Evolutionary conservation across 2,113 vertebrate species (phyloP), one percentile per base, ranked within the genome.

Genomic region (Burhinus bistriatus): DNA sequence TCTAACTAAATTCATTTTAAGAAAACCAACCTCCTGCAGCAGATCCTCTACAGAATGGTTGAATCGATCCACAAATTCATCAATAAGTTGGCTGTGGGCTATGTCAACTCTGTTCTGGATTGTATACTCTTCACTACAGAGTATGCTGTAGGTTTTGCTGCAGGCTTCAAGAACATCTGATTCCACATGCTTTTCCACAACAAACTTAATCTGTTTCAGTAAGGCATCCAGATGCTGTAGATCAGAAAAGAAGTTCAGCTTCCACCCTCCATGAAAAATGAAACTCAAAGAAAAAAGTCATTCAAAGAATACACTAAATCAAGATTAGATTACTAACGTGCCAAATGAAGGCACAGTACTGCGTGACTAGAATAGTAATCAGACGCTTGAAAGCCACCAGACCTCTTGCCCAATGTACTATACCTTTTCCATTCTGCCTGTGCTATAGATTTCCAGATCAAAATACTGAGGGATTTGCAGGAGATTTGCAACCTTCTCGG

Each of bases 31-130:
- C 99, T 99, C 99, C 97, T 99, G 99, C 77, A 99, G 98, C 30
- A 99, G 98, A 77, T 99, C 99, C 95, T 99, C 99, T 8, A 99
- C 99, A 2, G 99, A 99, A 97, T 99, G 99, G 54, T 98, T 97
- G 87, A 99, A 99, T 51, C 99, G 98, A 92, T 99, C 99, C 15
- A 99, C 99, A 97, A 99, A 99, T 90, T 99, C 99, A 66, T 99
- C 99, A 66, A 99, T 99, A 77, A 99, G 99, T 80, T 99, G 99
- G 64, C 99, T 99, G 97, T 99, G 99, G 64, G 99, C 99, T 83
- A 99, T 99, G 97, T 99, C 99, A 93, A 99, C 99, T 82, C 99
- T 99, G 97, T 99, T 99, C 98, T 99, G 99, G 98, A 99, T 99
- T 83, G 99, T 99, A 97, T 99, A 99, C 66, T 99, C 99, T 91